A percentile compares a stretch with the other conserved stretches of the same genome.
Evolutionary conservation across 2,888 invertebrate species (phyloP).

Genomic region (Polylopha cassiicola): DNA sequence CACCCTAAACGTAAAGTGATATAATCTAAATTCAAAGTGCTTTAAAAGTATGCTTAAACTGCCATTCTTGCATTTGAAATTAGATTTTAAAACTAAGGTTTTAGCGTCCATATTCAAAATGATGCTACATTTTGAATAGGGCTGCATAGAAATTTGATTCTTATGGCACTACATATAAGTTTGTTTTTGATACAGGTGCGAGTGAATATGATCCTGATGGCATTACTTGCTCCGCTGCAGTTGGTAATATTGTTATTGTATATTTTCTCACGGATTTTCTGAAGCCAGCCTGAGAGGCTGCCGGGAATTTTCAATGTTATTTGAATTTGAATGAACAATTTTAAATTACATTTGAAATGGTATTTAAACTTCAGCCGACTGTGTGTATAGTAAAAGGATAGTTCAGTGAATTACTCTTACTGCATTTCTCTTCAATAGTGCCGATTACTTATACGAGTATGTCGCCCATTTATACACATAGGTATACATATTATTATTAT

Average conservation of each 20-base stretch:
- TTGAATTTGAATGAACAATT: constrained; percentile 8
- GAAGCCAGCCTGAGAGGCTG: constrained; percentile 4
- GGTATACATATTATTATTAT: too few relatives aligned
- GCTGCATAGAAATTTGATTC: constrained; percentile 1
- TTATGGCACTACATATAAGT: not conserved
- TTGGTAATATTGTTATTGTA: constrained; percentile 49
- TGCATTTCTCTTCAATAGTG: too few relatives aligned
- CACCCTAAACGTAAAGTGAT: constrained; percentile 23
- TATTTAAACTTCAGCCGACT: too few relatives aligned
- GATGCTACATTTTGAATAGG: not conserved
- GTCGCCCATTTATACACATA: too few relatives aligned
- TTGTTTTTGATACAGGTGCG: not conserved
- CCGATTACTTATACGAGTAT: too few relatives aligned
- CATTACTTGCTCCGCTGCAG: constrained; percentile 37
- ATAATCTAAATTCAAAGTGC: constrained; percentile 27
- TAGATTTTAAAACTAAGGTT: constrained; percentile 16
- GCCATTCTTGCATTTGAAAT: constrained; percentile 20
- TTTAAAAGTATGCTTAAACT: constrained; percentile 6
- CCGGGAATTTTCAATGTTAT: constrained; percentile 16
- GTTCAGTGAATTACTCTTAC: too few relatives aligned
- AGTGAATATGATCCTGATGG: constrained; percentile 22
- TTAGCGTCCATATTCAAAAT: constrained; percentile 14
- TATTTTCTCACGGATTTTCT: constrained; percentile 47
- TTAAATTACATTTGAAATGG: constrained; percentile 1
- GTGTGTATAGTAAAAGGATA: too few relatives aligned